A percentile compares a stretch with the other conserved stretches of the same genome.
These are phyloP conservation scores for Crax fasciolata DNA, from an alignment of 2,797 vertebrate species.

Conservation along the genomic window DNA sequence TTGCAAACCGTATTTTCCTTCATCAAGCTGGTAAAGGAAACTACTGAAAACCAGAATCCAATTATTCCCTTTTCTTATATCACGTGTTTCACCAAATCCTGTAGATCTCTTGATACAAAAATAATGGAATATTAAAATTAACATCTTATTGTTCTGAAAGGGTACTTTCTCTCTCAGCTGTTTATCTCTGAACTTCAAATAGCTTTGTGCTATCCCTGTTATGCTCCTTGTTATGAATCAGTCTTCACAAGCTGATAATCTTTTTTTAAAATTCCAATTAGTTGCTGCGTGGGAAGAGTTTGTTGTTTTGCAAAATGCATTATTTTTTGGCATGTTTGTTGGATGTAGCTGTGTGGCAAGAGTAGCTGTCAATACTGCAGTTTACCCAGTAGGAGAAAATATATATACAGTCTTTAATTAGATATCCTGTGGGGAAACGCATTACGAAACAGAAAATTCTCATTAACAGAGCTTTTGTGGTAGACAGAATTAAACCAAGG, in stretches of 20 bases:
- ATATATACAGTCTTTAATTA: not conserved
- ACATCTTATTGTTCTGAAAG: not conserved
- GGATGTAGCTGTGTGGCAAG: not conserved
- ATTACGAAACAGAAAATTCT: not conserved
- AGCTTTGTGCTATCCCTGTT: fast-evolving
- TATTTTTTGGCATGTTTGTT: not conserved
- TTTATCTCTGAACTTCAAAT: not conserved
- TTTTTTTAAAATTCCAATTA: not conserved
- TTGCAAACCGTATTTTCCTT: not conserved
- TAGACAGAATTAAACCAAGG: not conserved
- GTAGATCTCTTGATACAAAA: not conserved
- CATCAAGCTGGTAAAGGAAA: not conserved
- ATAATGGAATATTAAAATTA: not conserved
- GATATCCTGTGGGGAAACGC: not conserved
- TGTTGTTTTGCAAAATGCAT: not conserved
- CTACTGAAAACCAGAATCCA: not conserved
- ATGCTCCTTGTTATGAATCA: not conserved
- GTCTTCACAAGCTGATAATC: not conserved
- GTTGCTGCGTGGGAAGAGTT: not conserved
- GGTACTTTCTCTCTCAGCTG: not conserved
- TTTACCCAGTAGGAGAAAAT: not conserved
- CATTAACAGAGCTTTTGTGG: not conserved
- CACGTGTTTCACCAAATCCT: not conserved
- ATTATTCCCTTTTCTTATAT: not conserved
- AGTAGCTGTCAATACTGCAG: not conserved